A percentile compares a stretch with the other conserved stretches of the same genome.
Conservation (phyloP, 1,140 invertebrate species). For the Cheumatopsyche charites region DNA sequence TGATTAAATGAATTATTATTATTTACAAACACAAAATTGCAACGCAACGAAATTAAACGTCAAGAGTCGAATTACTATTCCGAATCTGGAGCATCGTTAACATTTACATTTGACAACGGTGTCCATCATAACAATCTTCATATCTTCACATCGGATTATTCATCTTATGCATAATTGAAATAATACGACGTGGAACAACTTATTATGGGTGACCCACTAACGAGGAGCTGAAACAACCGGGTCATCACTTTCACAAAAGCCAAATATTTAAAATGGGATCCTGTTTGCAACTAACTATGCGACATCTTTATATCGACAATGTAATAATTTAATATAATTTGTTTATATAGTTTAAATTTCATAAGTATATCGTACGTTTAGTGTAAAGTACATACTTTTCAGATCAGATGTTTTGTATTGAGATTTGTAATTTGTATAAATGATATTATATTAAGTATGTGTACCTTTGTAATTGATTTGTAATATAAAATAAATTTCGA, state of each 20-base stretch:
- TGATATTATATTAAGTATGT: not conserved
- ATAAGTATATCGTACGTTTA: not conserved
- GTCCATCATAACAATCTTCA: too few species aligned
- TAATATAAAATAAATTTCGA: not conserved
- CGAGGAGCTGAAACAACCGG: slow-evolving; percentile 4
- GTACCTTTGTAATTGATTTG: not conserved
- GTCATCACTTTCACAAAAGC: slow-evolving; percentile 39
- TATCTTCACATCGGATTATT: too few species aligned
- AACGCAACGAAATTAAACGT: too few species aligned
- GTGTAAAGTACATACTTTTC: too few species aligned
- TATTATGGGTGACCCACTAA: slow-evolving; percentile 11
- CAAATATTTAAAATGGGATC: slow-evolving; percentile 27
- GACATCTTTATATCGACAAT: not conserved
- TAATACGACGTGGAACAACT: not conserved
- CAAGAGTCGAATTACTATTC: too few species aligned
- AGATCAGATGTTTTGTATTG: too few species aligned
- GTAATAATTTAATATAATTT: not conserved
- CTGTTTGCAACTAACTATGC: slow-evolving; percentile 25
- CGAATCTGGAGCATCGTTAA: too few species aligned
- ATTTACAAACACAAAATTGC: too few species aligned
- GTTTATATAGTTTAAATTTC: not conserved
- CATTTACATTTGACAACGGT: too few species aligned
- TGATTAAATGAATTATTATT: slow-evolving; percentile 19
- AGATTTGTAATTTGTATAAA: not conserved
- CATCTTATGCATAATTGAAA: not conserved